These are phyloP conservation scores for Ceriagrion tenellum DNA, from an alignment of 2,888 invertebrate species.

Conservation along the genomic window DNA sequence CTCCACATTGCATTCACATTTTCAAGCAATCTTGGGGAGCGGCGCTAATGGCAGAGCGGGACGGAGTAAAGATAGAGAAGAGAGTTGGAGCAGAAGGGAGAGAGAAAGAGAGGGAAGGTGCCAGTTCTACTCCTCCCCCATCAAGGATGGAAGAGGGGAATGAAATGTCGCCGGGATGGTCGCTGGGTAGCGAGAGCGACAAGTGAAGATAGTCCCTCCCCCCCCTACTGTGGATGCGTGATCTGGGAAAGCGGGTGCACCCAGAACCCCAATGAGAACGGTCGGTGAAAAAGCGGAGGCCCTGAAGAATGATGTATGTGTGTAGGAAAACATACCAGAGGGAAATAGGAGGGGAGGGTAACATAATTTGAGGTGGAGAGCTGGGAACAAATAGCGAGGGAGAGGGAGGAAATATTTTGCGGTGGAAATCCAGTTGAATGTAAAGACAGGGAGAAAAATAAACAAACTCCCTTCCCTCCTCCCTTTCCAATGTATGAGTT, in stretches of 20 bases:
- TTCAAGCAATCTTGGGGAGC: neutral
- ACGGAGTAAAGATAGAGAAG: neutral
- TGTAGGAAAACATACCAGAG: neutral
- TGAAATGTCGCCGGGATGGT: slow-evolving; percentile 35
- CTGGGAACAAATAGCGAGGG: neutral
- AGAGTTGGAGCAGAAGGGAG: neutral
- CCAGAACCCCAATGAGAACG: slow-evolving; percentile 46
- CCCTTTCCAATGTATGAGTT: neutral
- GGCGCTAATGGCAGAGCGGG: neutral
- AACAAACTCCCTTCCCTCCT: neutral
- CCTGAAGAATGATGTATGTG: neutral
- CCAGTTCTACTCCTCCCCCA: neutral
- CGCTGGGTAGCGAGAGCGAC: neutral
- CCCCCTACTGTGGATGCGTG: neutral
- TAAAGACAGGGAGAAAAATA: neutral
- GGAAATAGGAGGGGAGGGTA: neutral
- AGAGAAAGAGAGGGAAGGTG: neutral
- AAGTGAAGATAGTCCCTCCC: neutral
- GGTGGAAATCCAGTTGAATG: neutral
- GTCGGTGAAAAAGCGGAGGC: neutral
- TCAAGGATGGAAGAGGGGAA: slow-evolving; percentile 45
- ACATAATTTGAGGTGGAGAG: no score
- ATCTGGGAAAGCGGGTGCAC: slow-evolving; percentile 17
- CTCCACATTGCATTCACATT: neutral
- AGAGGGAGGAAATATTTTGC: neutral